Conservation (phyloP, 2,888 invertebrate species). For the Nomada hirtipes region DNA sequence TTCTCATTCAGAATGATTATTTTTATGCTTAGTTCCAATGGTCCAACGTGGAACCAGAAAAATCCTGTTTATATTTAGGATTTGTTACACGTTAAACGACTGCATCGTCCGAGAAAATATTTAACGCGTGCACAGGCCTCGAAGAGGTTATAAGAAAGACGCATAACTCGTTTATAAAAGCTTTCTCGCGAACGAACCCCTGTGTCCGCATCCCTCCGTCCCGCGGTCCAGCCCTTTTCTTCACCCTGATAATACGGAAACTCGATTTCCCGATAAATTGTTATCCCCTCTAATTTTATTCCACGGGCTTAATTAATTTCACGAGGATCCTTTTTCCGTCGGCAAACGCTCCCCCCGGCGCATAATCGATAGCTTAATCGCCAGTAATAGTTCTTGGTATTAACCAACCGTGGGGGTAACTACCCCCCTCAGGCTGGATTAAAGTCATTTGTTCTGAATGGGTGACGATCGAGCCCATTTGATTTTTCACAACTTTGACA, state of each 20-base stretch:
- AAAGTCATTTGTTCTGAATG: conserved; percentile 56
- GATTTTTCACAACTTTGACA: no score
- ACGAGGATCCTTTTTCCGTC: conserved; percentile 28
- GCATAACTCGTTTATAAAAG: conserved; percentile 50
- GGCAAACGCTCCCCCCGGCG: conserved; percentile 17
- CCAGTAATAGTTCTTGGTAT: conserved; percentile 65
- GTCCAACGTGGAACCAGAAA: no score
- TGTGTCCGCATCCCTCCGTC: not conserved
- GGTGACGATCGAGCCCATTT: conserved; percentile 44
- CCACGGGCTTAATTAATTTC: conserved; percentile 65
- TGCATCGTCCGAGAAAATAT: conserved; percentile 11
- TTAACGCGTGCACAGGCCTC: conserved; percentile 1
- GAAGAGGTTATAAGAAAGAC: conserved; percentile 35
- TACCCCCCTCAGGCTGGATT: conserved; percentile 33
- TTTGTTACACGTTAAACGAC: conserved; percentile 2
- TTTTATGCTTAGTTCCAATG: no score
- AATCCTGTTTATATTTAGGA: not conserved
- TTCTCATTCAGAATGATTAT: no score
- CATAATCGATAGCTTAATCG: conserved; percentile 70
- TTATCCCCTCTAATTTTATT: conserved; percentile 67
- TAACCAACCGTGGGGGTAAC: conserved; percentile 50
- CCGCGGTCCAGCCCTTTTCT: conserved; percentile 26
- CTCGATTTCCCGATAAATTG: conserved; percentile 63
- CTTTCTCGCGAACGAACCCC: conserved; percentile 43
- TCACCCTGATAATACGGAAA: conserved; percentile 47